These are phyloP conservation scores for Chelon auratus DNA, from an alignment of 2,797 vertebrate genomes.

Conservation along the genomic window DNA sequence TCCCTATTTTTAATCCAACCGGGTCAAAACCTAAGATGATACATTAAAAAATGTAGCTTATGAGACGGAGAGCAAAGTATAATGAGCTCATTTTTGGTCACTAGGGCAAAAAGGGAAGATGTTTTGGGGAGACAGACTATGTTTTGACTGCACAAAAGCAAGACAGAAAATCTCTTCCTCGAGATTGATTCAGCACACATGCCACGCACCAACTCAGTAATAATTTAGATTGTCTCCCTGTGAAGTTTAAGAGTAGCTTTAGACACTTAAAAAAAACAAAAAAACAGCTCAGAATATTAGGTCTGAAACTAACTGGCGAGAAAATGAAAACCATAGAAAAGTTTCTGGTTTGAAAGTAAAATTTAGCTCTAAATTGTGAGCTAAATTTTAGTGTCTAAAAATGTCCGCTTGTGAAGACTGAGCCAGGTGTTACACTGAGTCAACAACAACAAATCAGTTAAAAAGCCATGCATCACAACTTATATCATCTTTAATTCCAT, in stretches of 20 bases:
- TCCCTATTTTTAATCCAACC: conserved; percentile 14
- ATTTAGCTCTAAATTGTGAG: neutral
- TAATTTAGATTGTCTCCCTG: conserved; percentile 13
- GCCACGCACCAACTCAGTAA: neutral
- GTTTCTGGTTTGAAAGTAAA: neutral
- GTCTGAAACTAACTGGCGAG: neutral
- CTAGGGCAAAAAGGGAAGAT: conserved; percentile 15
- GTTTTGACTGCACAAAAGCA: conserved; percentile 43
- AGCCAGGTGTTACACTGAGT: neutral
- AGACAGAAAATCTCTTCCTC: neutral
- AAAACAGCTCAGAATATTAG: neutral
- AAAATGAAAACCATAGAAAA: neutral
- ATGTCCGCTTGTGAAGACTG: neutral
- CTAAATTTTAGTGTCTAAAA: neutral
- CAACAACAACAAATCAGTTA: neutral
- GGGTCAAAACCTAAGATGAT: conserved; percentile 25
- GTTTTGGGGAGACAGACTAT: conserved; percentile 22
- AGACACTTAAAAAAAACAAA: neutral
- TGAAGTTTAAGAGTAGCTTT: neutral
- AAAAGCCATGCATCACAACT: neutral
- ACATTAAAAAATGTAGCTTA: neutral
- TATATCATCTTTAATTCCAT: conserved; percentile 6
- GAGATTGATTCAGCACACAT: neutral
- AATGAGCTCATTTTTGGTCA: conserved; percentile 41
- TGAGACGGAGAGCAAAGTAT: conserved; percentile 1